Evolutionary conservation across 2,888 invertebrate species (phyloP).

Genomic region (Diaphora mendica): DNA sequence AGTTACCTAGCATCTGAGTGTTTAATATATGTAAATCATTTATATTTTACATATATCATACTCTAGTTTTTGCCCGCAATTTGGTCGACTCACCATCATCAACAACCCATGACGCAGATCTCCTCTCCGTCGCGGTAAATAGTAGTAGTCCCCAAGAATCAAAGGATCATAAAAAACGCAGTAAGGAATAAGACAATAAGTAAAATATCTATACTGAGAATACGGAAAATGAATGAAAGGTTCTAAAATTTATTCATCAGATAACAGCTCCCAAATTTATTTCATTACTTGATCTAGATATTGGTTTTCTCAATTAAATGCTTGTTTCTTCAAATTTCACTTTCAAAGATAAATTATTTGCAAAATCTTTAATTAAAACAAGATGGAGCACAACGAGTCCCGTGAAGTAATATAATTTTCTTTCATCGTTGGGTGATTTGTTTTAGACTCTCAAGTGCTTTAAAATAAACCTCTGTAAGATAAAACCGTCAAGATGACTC

Average conservation of each 20-base stretch:
- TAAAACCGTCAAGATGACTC: conserved; percentile 42
- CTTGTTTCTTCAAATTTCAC: conserved; percentile 1
- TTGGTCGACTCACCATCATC: too few relatives aligned
- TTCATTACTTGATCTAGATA: background rate
- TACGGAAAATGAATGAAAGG: background rate
- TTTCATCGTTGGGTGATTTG: conserved; percentile 22
- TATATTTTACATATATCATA: too few relatives aligned
- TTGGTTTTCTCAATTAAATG: conserved; percentile 1
- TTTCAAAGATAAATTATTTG: conserved; percentile 10
- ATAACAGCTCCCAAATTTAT: background rate
- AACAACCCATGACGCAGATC: too few relatives aligned
- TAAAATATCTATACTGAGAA: background rate
- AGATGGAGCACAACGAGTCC: conserved; percentile 3
- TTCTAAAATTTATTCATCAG: background rate
- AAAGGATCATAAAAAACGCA: too few relatives aligned
- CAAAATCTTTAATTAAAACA: conserved; percentile 14
- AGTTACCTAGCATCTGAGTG: background rate
- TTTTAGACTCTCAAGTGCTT: conserved; percentile 29
- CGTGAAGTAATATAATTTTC: conserved; percentile 20
- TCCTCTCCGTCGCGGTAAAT: too few relatives aligned
- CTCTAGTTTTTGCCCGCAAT: too few relatives aligned
- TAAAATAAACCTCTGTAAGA: conserved; percentile 36
- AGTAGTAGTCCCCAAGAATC: too few relatives aligned
- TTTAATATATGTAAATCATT: background rate
- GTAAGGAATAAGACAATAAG: background rate